Evolutionary conservation across 2,888 invertebrate species (phyloP).

Genomic region (Himalopsyche tibetana): DNA sequence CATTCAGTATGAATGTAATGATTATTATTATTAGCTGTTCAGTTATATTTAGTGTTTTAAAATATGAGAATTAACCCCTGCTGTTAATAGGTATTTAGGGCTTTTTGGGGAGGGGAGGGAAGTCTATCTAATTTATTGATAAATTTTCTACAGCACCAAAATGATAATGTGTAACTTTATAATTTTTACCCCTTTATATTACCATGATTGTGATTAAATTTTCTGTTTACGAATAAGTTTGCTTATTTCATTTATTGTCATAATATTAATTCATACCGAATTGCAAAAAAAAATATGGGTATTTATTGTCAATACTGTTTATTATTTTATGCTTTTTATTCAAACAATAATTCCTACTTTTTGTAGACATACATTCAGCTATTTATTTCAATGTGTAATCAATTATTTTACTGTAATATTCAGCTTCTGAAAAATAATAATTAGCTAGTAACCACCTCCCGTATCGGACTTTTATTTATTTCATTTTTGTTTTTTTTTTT

Average conservation of each 20-base stretch:
- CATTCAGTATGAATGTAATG: too few relatives aligned
- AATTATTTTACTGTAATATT: neutral
- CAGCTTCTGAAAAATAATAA: slow-evolving; percentile 2
- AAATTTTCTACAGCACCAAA: too few relatives aligned
- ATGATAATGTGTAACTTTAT: too few relatives aligned
- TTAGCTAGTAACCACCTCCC: neutral
- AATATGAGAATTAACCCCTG: too few relatives aligned
- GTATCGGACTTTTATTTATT: slow-evolving; percentile 69
- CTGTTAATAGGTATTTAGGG: too few relatives aligned
- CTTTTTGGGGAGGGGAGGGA: too few relatives aligned
- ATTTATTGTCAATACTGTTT: neutral
- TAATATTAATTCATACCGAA: neutral
- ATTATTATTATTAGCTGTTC: too few relatives aligned
- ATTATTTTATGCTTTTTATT: slow-evolving; percentile 33
- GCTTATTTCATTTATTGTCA: neutral
- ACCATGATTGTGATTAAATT: too few relatives aligned
- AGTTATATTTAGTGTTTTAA: too few relatives aligned
- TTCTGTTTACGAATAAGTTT: too few relatives aligned
- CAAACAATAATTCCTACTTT: neutral
- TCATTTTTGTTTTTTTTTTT: slow-evolving; percentile 68
- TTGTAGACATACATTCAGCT: neutral
- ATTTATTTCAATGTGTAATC: neutral
- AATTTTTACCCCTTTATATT: too few relatives aligned
- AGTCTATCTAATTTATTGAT: too few relatives aligned
- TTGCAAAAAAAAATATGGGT: neutral